phyloP scores from a whole-genome alignment of 2,888 invertebrate genomes.

The Melikaiella ostensackeni region DNA sequence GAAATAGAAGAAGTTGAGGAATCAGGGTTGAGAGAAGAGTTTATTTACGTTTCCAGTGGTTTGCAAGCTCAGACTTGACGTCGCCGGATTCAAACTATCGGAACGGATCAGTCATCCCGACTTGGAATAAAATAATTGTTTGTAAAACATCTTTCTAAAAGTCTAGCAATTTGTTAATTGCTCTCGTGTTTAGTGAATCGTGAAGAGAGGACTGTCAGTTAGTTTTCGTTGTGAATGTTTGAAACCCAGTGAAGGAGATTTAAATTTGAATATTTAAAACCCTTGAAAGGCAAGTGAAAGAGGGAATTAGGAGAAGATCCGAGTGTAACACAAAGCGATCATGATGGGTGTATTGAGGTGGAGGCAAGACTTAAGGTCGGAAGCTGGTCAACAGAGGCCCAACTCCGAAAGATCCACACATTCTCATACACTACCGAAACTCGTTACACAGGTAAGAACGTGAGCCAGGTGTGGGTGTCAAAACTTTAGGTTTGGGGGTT shows the following conservation, averaged over 20 bases:
- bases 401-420: constrained; percentile 63
- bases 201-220: not conserved
- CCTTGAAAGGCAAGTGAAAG: constrained; percentile 36
- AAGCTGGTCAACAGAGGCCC: constrained; percentile 69
- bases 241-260: not conserved
- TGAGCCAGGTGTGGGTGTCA: not conserved
- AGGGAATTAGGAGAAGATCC: constrained; percentile 38
- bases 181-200: not conserved
- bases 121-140: not conserved
- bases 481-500: constrained; percentile 12
- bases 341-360: constrained; percentile 77
- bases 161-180: not conserved
- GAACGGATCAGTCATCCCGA: not conserved
- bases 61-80: constrained; percentile 22
- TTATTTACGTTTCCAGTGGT: constrained; percentile 30
- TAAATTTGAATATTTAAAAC: not conserved
- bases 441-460: constrained; percentile 72
- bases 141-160: no score
- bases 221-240: not conserved
- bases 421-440: constrained; percentile 71
- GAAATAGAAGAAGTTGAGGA: constrained; percentile 7
- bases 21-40: constrained; percentile 21
- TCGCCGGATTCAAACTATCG: not conserved
- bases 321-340: constrained; percentile 57
- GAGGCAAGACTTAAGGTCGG: constrained; percentile 77